phyloP scores from a whole-genome alignment of 1,140 invertebrate genomes.

The Armadillidium nasatum region DNA sequence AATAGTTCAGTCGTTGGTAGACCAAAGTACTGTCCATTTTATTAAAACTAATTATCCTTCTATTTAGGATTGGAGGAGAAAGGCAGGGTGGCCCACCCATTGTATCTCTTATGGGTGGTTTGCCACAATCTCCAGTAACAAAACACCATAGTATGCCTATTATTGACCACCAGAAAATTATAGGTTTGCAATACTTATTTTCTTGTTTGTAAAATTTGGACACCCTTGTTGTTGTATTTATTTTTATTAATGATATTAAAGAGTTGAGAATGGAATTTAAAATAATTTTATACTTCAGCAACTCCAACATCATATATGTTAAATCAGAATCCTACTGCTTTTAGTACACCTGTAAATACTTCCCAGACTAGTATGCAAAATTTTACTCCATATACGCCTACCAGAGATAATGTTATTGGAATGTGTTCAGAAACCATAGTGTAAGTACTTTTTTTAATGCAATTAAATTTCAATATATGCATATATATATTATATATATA shows the following conservation, averaged over 20 bases:
- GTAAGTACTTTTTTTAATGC: no score
- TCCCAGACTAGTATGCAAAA: neutral
- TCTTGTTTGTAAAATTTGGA: neutral
- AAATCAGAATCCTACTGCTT: neutral
- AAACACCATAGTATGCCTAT: neutral
- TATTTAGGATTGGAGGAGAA: neutral
- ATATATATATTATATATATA: no score
- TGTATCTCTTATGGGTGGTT: neutral
- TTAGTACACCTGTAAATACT: neutral
- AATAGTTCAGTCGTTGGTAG: no score
- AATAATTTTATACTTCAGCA: no score
- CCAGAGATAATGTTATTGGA: neutral
- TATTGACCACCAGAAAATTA: neutral
- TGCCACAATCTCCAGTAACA: neutral
- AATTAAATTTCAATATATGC: no score
- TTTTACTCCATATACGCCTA: neutral
- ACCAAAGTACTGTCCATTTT: no score
- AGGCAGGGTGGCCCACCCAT: neutral
- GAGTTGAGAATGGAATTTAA: neutral
- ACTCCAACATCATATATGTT: no score
- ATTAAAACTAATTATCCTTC: no score
- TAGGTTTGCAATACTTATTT: neutral
- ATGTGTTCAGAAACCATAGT: neutral
- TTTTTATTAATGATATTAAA: neutral
- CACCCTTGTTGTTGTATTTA: neutral